Conservation (phyloP, 2,888 invertebrate species). For the Harpalus rufipes region DNA sequence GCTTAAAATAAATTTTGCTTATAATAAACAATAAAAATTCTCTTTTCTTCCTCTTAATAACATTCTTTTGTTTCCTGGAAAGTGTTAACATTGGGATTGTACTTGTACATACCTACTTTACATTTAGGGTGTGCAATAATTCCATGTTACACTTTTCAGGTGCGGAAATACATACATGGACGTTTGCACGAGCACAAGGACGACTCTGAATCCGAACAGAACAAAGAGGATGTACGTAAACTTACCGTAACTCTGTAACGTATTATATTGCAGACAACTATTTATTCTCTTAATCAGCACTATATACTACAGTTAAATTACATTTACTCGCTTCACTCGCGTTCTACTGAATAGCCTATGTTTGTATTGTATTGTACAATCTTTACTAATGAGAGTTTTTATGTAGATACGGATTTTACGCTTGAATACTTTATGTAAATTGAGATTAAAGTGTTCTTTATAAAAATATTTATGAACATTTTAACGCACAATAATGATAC, state of each 20-base stretch:
- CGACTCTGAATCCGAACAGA: not conserved
- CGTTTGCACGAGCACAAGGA: conserved; percentile 10
- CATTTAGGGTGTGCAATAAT: not conserved
- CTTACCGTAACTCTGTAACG: not conserved
- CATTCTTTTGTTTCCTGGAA: not conserved
- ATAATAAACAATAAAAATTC: not conserved
- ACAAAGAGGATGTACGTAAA: conserved; percentile 37
- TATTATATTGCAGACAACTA: not conserved
- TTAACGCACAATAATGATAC: too few species aligned
- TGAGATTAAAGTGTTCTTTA: too few species aligned
- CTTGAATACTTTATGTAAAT: too few species aligned
- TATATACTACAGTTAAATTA: not conserved
- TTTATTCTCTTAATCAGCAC: not conserved
- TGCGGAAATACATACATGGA: conserved; percentile 6
- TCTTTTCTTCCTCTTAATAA: not conserved
- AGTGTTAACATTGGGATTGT: conserved; percentile 9
- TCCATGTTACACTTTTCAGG: conserved; percentile 29
- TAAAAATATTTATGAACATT: too few species aligned
- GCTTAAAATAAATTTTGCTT: too few species aligned
- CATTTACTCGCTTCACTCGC: too few species aligned
- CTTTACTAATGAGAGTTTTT: too few species aligned
- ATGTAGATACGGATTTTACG: too few species aligned
- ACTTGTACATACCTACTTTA: not conserved
- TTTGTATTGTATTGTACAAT: too few species aligned
- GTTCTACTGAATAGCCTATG: too few species aligned